phyloP scores from a whole-genome alignment of 2,113 vertebrate genomes.

The Nettapus auritus region DNA sequence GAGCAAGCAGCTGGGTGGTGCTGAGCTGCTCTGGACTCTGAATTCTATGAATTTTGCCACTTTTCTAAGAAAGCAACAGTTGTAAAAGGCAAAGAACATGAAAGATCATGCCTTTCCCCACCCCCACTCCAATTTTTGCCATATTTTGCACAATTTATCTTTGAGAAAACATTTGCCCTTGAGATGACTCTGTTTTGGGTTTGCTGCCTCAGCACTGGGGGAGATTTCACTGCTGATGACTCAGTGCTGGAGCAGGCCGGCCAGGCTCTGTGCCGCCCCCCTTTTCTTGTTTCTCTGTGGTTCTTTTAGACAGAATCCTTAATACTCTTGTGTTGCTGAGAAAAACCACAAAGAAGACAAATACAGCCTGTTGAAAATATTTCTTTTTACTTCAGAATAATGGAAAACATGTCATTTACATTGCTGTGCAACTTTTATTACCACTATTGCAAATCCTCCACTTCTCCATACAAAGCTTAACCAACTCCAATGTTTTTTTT shows the following conservation, averaged over 20 bases:
- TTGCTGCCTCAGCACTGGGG: not conserved
- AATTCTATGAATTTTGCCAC: not conserved
- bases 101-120: not conserved
- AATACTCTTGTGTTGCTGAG: not conserved
- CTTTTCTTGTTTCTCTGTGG: not conserved
- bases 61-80: not conserved
- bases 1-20: too few species aligned
- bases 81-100: not conserved
- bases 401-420: not conserved
- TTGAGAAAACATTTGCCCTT: not conserved
- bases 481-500: too few species aligned
- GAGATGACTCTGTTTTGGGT: not conserved
- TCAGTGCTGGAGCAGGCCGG: not conserved
- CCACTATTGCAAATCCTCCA: not conserved
- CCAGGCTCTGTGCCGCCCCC: not conserved
- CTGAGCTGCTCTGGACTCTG: too few species aligned
- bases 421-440: not conserved
- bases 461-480: not conserved
- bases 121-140: accelerated
- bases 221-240: not conserved
- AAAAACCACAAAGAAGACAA: not conserved
- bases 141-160: not conserved
- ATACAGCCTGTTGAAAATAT: not conserved
- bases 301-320: not conserved
- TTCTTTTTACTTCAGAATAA: not conserved